Percentiles rank a stretch among this genome's conserved stretches.
Conservation (phyloP, 1,140 invertebrate genomes). For the Orchestia grillus region DNA sequence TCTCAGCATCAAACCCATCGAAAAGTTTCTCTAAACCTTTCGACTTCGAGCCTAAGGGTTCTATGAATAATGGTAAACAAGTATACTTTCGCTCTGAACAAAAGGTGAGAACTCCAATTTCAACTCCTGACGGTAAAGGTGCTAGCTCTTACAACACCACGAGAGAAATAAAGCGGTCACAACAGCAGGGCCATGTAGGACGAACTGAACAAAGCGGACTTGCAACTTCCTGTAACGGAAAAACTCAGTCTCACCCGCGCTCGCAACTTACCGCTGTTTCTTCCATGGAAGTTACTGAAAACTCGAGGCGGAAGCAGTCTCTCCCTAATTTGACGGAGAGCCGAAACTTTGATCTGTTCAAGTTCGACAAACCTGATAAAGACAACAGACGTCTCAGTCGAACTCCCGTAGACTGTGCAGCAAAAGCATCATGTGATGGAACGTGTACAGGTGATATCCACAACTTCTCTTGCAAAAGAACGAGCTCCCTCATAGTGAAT, state of each 20-base stretch:
- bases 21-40: background rate
- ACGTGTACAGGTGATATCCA: background rate
- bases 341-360: background rate
- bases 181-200: background rate
- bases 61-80: background rate
- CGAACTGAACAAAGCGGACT: background rate
- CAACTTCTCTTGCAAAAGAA: slow-evolving; percentile 2
- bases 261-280: background rate
- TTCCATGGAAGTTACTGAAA: background rate
- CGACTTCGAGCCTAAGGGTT: background rate
- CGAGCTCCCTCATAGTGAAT: background rate
- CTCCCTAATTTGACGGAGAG: background rate
- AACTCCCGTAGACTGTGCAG: background rate
- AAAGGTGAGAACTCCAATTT: background rate
- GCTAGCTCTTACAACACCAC: background rate
- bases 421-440: background rate
- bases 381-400: background rate
- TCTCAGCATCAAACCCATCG: background rate
- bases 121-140: background rate
- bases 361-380: background rate
- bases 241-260: background rate
- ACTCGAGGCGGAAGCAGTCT: background rate
- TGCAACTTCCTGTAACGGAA: background rate
- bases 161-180: background rate
- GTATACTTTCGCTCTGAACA: background rate